Percentiles rank a stretch among this genome's conserved stretches.
These are phyloP conservation scores for Homarus americanus DNA, from an alignment of 1,140 invertebrate genomes.

Conservation along the genomic window DNA sequence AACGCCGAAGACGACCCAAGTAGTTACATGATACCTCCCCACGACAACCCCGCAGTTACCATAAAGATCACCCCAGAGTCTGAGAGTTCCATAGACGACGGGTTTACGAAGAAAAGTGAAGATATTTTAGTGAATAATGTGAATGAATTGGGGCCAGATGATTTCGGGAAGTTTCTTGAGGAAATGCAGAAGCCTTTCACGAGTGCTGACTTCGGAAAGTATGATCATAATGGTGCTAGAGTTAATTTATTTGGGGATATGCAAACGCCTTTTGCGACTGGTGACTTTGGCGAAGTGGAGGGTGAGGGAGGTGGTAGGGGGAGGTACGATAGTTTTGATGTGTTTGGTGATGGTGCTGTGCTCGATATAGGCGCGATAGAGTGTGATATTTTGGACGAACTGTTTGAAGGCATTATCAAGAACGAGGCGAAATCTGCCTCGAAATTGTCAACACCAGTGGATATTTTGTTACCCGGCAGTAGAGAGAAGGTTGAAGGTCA, in stretches of 20 bases:
- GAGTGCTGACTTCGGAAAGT: background rate
- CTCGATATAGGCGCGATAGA: constrained; percentile 21
- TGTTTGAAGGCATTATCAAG: constrained; percentile 18
- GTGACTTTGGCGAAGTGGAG: background rate
- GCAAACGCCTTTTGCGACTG: background rate
- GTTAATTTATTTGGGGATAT: constrained; percentile 17
- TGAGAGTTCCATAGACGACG: background rate
- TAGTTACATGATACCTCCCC: background rate
- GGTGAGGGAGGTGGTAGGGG: background rate
- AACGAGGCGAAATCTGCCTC: background rate
- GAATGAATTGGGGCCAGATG: background rate
- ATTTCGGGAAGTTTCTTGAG: background rate
- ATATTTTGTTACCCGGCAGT: background rate
- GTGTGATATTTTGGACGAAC: constrained; percentile 41
- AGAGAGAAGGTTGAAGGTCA: background rate
- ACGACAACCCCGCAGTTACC: constrained; percentile 1
- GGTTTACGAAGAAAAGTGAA: background rate
- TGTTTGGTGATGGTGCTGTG: background rate
- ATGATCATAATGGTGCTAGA: background rate
- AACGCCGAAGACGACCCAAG: background rate
- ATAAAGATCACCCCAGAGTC: constrained; percentile 12
- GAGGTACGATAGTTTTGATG: background rate
- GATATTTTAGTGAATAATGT: background rate
- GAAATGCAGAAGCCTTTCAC: background rate
- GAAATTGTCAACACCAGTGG: background rate